Evolutionary conservation across 2,113 vertebrate genomes (phyloP).

Genomic region (Syngnathus typhle): DNA sequence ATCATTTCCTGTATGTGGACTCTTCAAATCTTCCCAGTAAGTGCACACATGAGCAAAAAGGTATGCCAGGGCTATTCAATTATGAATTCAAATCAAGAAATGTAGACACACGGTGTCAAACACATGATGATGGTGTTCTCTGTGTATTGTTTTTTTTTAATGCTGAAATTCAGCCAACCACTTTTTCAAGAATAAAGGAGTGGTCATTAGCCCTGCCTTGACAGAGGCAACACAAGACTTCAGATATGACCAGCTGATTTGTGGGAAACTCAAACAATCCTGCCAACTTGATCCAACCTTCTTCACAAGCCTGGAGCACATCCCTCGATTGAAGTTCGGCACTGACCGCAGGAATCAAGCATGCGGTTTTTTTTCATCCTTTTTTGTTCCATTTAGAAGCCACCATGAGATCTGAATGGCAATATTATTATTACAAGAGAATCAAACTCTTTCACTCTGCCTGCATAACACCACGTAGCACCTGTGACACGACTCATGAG

Average conservation of each 20-base stretch:
- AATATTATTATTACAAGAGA: constrained; percentile 47
- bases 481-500: constrained; percentile 42
- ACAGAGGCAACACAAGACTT: constrained; percentile 16
- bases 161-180: background rate
- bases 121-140: too few relatives aligned
- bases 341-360: constrained; percentile 26
- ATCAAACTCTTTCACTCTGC: constrained; percentile 9
- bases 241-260: constrained; percentile 25
- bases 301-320: constrained; percentile 8
- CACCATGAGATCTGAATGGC: constrained; percentile 28
- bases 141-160: background rate
- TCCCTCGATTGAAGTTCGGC: constrained; percentile 27
- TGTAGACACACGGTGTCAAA: too few relatives aligned
- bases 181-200: constrained; percentile 9
- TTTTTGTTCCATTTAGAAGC: constrained; percentile 31
- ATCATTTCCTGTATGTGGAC: constrained; percentile 31
- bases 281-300: constrained; percentile 14
- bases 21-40: constrained; percentile 31
- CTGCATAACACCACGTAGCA: constrained; percentile 30
- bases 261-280: constrained; percentile 14
- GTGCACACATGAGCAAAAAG: constrained; percentile 4
- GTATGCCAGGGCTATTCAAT: too few relatives aligned
- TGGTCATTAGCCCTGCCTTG: constrained; percentile 32
- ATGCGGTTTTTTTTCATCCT: too few relatives aligned
- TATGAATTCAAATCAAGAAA: too few relatives aligned